Base-by-base conservation (phyloP, 1,140 invertebrate species). In the Lepidurus couesii region DNA sequence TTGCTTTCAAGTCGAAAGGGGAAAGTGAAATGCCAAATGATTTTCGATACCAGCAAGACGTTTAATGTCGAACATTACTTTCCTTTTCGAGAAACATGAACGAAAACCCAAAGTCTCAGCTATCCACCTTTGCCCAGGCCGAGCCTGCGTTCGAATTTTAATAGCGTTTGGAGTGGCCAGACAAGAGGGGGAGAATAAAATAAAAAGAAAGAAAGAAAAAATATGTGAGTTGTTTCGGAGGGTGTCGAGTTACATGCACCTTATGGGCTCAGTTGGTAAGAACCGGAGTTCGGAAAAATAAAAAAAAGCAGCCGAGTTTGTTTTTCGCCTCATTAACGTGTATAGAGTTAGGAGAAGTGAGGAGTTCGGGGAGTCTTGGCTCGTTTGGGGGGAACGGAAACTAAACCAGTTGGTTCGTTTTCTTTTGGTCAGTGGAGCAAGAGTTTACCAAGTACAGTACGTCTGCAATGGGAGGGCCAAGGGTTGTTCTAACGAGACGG, bases 401-500 rank as follows among this genome's bases (percentile, higher is more conserved):
- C 34, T 34, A 34, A 65, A 65, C 53, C 53, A 65, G 53, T 65
- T 21, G 21, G 53, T n/a, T 21, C 53, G 53, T 11, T 65, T 65
- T 65, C 21, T 21, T 65, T 65, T 65, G 16, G 13, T 16, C 21
- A n/a, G 53, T 65, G 34, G 34, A 34, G 34, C 34, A 34, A 34
- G 34, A 34, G 34, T 34, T 34, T 3, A 4, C 34, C 34, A 34
- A 0, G 34, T 34, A 34, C 34, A 34, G 34, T 34, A 34, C 34
- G 34, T 34, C 34, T 34, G 45, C 16, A 47, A 47, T n/a, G 21
- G 53, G 21, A 65, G 21, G 21, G 6, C 21, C 6, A 7, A 21
- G 53, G 53, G 53, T 65, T 65, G 53, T 65, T 13, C 13, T 65
- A 65, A 65, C 13, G 53, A 65, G 53, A 65, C 21, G 53, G 53